phyloP scores from a whole-genome alignment of 2,797 vertebrate species.

The Cottoperca gobio region DNA sequence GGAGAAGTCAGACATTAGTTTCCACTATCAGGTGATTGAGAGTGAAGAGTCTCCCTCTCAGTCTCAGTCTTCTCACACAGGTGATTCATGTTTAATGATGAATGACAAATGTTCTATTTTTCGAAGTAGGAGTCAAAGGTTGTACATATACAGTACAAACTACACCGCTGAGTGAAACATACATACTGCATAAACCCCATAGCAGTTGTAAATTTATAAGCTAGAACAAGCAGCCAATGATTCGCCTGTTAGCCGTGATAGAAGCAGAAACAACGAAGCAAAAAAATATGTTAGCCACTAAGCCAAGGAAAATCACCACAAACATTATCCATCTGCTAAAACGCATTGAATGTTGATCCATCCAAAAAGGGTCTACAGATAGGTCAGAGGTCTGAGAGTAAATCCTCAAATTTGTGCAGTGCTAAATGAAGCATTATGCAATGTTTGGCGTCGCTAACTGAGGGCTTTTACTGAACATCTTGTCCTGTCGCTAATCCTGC shows the following conservation, averaged over 20 bases:
- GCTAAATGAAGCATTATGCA: slow-evolving; percentile 84
- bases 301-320: slow-evolving; percentile 71
- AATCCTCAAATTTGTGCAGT: slow-evolving; percentile 80
- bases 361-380: slow-evolving; percentile 73
- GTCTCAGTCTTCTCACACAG: slow-evolving; percentile 29
- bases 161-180: background rate
- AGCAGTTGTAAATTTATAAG: slow-evolving; percentile 29
- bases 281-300: slow-evolving; percentile 68
- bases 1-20: slow-evolving; percentile 39
- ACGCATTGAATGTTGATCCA: slow-evolving; percentile 69
- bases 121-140: slow-evolving; percentile 13
- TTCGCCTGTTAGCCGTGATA: slow-evolving; percentile 43
- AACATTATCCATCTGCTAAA: slow-evolving; percentile 80
- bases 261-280: slow-evolving; percentile 45
- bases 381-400: slow-evolving; percentile 77
- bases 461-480: slow-evolving; percentile 82
- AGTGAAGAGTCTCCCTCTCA: slow-evolving; percentile 17
- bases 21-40: slow-evolving; percentile 41
- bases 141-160: background rate
- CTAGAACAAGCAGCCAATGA: slow-evolving; percentile 22
- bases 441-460: slow-evolving; percentile 77
- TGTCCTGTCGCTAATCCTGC: slow-evolving; percentile 83
- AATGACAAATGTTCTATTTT: slow-evolving; percentile 28
- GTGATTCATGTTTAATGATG: slow-evolving; percentile 48
- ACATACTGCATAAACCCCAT: background rate